These are phyloP conservation scores for Invenusta paracnida DNA, from an alignment of 2,888 invertebrate genomes.

Conservation along the genomic window DNA sequence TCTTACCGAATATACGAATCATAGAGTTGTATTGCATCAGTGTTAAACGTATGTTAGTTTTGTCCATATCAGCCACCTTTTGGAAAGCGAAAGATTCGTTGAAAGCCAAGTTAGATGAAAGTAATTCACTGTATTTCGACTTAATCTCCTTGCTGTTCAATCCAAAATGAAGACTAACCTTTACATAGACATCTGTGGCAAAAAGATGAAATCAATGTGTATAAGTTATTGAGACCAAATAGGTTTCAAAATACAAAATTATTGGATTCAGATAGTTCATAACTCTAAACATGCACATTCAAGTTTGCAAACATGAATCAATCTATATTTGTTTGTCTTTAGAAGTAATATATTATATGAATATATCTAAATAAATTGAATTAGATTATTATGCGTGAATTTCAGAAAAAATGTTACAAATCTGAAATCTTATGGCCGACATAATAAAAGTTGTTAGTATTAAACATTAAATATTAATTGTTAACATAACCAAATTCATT, in stretches of 20 bases:
- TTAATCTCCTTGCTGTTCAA: conserved; percentile 18
- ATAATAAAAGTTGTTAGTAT: no score
- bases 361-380: no score
- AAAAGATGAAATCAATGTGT: no score
- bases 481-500: no score
- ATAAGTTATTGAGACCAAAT: no score
- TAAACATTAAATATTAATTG: neutral
- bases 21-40: neutral
- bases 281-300: no score
- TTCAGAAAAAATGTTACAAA: neutral
- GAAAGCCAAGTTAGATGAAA: conserved; percentile 14
- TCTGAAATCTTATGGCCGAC: neutral
- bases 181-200: neutral
- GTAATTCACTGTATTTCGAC: neutral
- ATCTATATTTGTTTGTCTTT: neutral
- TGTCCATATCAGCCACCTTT: neutral
- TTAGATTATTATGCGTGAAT: neutral
- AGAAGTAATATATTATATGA: no score
- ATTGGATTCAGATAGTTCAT: no score
- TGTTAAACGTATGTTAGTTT: conserved; percentile 25
- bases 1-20: neutral
- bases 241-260: no score
- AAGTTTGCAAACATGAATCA: neutral
- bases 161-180: conserved; percentile 32
- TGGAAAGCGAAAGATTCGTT: conserved; percentile 33